Evolutionary conservation across 1,140 invertebrate species (phyloP).

Genomic region (Tenebrio molitor): DNA sequence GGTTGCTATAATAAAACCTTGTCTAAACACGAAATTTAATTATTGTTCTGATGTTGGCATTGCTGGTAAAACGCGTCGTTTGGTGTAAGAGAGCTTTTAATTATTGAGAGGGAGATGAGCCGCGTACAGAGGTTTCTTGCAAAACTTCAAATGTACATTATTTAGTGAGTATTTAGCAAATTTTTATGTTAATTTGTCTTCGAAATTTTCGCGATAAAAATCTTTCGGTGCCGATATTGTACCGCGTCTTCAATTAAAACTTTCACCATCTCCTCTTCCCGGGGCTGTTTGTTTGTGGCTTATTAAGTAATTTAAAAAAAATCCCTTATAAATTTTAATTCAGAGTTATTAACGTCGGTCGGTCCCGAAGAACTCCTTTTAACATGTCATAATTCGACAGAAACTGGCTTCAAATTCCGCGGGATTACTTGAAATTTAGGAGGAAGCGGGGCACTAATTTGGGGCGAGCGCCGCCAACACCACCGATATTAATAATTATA

Average conservation of each 20-base stretch:
- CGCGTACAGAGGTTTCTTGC: no score
- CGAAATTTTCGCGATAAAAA: no score
- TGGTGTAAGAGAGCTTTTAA: no score
- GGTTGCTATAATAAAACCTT: no score
- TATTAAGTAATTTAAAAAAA: conserved; percentile 33
- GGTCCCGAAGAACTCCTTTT: not conserved
- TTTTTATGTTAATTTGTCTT: no score
- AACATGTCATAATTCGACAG: not conserved
- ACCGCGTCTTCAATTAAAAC: not conserved
- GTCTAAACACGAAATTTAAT: no score
- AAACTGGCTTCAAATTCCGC: not conserved
- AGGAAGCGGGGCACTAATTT: not conserved
- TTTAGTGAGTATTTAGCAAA: no score
- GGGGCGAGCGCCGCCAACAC: not conserved
- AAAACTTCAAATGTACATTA: no score
- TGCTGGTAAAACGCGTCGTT: no score
- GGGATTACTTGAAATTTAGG: conserved; percentile 10
- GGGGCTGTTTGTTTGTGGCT: conserved; percentile 10
- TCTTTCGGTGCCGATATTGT: not conserved
- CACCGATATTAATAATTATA: not conserved
- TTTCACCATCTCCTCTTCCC: not conserved
- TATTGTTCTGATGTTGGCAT: no score
- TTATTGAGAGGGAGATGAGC: no score
- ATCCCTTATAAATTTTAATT: conserved; percentile 13
- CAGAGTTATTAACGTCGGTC: not conserved